Evolutionary conservation across 2,888 invertebrate genomes (phyloP).

Genomic region (Pollenia labialis): DNA sequence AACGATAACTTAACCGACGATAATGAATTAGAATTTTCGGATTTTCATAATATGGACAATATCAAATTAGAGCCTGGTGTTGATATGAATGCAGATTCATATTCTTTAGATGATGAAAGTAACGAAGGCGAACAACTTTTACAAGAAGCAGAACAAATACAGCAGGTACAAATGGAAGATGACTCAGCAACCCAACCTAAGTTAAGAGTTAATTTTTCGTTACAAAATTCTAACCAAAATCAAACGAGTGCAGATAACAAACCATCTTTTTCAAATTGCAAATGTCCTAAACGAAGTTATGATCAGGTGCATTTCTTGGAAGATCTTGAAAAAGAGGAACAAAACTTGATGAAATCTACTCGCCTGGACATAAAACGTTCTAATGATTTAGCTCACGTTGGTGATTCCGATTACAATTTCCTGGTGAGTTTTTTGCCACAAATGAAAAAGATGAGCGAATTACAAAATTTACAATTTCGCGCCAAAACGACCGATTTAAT

Average conservation of each 20-base stretch:
- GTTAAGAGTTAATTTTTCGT: not conserved
- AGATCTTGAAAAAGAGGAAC: slow-evolving; percentile 78
- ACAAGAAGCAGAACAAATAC: not conserved
- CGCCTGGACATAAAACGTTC: slow-evolving; percentile 56
- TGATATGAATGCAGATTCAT: slow-evolving; percentile 15
- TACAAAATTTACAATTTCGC: slow-evolving; percentile 80
- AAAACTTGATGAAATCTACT: slow-evolving; percentile 78
- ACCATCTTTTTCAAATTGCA: slow-evolving; percentile 70
- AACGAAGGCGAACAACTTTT: not conserved
- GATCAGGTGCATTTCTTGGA: slow-evolving; percentile 80
- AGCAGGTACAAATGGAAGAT: not conserved
- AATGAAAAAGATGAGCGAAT: slow-evolving; percentile 80
- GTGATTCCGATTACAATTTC: slow-evolving; percentile 81
- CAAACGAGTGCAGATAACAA: not conserved
- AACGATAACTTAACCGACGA: slow-evolving; percentile 30
- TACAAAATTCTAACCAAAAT: not conserved
- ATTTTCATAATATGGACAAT: slow-evolving; percentile 70
- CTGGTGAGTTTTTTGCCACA: slow-evolving; percentile 80
- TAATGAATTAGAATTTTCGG: slow-evolving; percentile 45
- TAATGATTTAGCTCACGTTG: slow-evolving; percentile 78
- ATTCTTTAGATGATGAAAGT: not conserved
- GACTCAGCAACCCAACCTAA: not conserved
- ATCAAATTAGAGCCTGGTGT: slow-evolving; percentile 30
- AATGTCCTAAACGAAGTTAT: slow-evolving; percentile 77
- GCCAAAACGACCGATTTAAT: slow-evolving; percentile 80